These are phyloP conservation scores for Brachylomia viminalis DNA, from an alignment of 2,888 invertebrate species.

Conservation along the genomic window DNA sequence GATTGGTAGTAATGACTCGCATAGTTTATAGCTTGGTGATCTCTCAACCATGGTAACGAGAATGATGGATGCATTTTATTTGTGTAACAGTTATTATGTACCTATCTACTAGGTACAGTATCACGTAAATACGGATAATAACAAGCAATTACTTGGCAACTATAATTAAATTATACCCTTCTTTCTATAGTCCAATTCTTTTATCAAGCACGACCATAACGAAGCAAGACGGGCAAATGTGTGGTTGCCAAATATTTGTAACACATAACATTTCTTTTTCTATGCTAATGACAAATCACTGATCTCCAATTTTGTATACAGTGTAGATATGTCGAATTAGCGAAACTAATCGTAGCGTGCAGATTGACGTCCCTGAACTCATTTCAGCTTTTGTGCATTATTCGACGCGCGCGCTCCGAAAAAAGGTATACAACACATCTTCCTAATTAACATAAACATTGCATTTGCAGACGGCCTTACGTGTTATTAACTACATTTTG, in stretches of 20 bases:
- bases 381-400: conserved; percentile 73
- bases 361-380: conserved; percentile 72
- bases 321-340: conserved; percentile 69
- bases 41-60: conserved; percentile 25
- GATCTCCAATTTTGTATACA: conserved; percentile 62
- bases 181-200: conserved; percentile 26
- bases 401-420: conserved; percentile 68
- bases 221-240: conserved; percentile 28
- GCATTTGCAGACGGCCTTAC: conserved; percentile 70
- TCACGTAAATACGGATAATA: conserved; percentile 44
- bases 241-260: conserved; percentile 30
- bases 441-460: conserved; percentile 79
- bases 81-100: conserved; percentile 7
- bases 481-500: conserved; percentile 53
- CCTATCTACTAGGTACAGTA: neutral
- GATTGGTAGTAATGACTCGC: conserved; percentile 5
- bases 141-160: conserved; percentile 31
- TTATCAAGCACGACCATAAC: conserved; percentile 23
- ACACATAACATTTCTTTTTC: conserved; percentile 52
- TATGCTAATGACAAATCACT: conserved; percentile 59
- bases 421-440: conserved; percentile 71
- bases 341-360: conserved; percentile 62
- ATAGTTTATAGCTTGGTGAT: conserved; percentile 24
- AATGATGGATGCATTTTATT: conserved; percentile 24
- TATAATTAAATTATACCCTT: conserved; percentile 29